A percentile compares a stretch with the other conserved stretches of the same genome.
Evolutionary conservation across 1,140 invertebrate genomes (phyloP).

Genomic region (Drosophila ananassae): DNA sequence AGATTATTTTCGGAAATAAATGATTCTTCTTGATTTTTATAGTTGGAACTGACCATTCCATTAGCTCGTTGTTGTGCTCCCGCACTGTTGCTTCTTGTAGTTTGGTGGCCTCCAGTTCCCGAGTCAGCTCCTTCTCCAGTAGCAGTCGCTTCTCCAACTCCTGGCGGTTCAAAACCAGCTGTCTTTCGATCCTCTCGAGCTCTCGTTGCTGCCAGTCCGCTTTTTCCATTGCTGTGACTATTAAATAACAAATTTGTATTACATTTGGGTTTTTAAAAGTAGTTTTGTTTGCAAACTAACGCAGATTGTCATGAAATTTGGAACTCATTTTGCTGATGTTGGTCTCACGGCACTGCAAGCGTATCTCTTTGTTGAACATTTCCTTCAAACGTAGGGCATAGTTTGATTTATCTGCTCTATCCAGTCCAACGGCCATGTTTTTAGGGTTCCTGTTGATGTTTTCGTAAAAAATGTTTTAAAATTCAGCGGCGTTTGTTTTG

Average conservation of each 20-base stretch:
- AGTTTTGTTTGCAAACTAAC: slow-evolving; percentile 27
- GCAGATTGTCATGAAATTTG: slow-evolving; percentile 30
- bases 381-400: slow-evolving; percentile 30
- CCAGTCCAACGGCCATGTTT: slow-evolving; percentile 11
- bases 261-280: not conserved
- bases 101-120: slow-evolving; percentile 18
- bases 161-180: not conserved
- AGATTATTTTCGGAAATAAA: too few species aligned
- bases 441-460: not conserved
- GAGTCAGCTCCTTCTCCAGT: slow-evolving; percentile 10
- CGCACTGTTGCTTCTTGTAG: slow-evolving; percentile 11
- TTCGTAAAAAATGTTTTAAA: slow-evolving; percentile 35
- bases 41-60: slow-evolving; percentile 38
- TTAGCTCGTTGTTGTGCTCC: slow-evolving; percentile 12
- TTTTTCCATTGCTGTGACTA: slow-evolving; percentile 17
- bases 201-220: slow-evolving; percentile 27
- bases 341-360: slow-evolving; percentile 15
- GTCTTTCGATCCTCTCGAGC: slow-evolving; percentile 2
- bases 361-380: slow-evolving; percentile 32
- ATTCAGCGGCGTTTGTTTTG: slow-evolving; percentile 44
- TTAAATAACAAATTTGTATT: not conserved
- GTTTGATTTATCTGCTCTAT: slow-evolving; percentile 8
- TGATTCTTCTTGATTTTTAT: too few species aligned
- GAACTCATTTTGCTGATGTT: slow-evolving; percentile 24
- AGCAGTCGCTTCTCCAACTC: slow-evolving; percentile 27